Evolutionary conservation across 2,113 vertebrate genomes (phyloP).

Genomic region (Ageneiosus marmoratus): DNA sequence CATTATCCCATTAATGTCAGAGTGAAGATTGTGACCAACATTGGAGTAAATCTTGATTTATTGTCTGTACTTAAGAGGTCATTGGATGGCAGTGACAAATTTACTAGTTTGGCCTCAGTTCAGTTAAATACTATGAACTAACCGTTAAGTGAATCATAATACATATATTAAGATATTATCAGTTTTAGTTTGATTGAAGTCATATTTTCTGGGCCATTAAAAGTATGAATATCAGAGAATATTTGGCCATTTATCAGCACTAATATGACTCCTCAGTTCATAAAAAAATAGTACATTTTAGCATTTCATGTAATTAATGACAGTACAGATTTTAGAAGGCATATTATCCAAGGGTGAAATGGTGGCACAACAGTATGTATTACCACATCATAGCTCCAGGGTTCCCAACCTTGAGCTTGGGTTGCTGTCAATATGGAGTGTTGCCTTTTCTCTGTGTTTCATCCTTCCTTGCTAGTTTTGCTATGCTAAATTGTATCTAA

Average conservation of each 20-base stretch:
- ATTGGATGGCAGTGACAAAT: background rate
- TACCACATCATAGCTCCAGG: background rate
- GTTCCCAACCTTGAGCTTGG: background rate
- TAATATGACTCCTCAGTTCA: constrained; percentile 9
- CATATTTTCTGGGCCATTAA: constrained; percentile 47
- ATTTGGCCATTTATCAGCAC: background rate
- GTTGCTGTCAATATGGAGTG: background rate
- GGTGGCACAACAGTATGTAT: background rate
- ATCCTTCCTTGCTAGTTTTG: background rate
- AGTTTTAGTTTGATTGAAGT: background rate
- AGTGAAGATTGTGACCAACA: background rate
- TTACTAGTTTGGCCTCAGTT: background rate
- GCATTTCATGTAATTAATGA: background rate
- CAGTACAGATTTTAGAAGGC: constrained; percentile 2
- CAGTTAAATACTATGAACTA: background rate
- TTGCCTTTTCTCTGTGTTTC: background rate
- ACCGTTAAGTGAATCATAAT: constrained; percentile 50
- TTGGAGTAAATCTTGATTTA: background rate
- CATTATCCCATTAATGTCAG: background rate
- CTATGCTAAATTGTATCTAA: background rate
- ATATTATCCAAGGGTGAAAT: background rate
- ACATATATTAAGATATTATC: background rate
- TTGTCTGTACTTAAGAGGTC: background rate
- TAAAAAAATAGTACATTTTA: background rate
- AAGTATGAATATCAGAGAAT: background rate